Conservation (phyloP, 2,113 vertebrate species). For the Ptychochromis oligacanthus region DNA sequence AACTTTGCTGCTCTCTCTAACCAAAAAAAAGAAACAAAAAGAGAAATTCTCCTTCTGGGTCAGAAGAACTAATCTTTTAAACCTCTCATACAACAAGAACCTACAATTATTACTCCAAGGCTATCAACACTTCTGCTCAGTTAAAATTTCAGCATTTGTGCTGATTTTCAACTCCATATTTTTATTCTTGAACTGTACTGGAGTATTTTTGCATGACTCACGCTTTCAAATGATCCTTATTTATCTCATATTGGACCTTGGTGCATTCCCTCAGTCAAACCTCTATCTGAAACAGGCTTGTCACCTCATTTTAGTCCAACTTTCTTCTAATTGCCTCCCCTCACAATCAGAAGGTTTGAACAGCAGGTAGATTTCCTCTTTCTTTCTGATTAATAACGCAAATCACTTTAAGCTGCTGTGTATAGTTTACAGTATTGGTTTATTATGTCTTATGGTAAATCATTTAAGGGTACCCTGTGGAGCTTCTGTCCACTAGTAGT, state of each 20-base stretch:
- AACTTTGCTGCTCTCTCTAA: too few species aligned
- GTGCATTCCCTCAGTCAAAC: neutral
- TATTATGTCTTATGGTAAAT: neutral
- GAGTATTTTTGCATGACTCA: neutral
- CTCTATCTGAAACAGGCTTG: neutral
- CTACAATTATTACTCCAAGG: neutral
- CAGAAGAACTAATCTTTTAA: neutral
- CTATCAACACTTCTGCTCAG: neutral
- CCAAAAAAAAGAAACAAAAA: too few species aligned
- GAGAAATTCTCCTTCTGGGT: too few species aligned
- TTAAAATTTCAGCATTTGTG: neutral
- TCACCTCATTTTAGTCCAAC: neutral
- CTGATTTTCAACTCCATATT: neutral
- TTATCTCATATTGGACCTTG: neutral
- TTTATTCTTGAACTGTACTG: neutral
- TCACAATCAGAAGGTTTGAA: neutral
- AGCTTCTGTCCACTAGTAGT: accelerated
- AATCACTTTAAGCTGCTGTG: neutral
- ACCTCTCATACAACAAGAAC: neutral
- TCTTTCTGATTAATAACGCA: neutral
- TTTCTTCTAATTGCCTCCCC: too few species aligned
- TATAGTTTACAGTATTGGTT: neutral
- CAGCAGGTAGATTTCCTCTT: neutral
- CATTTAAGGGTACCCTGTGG: accelerated
- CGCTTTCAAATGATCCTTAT: neutral